phyloP scores from a whole-genome alignment of 2,797 vertebrate genomes.

The Anomalospiza imberbis region DNA sequence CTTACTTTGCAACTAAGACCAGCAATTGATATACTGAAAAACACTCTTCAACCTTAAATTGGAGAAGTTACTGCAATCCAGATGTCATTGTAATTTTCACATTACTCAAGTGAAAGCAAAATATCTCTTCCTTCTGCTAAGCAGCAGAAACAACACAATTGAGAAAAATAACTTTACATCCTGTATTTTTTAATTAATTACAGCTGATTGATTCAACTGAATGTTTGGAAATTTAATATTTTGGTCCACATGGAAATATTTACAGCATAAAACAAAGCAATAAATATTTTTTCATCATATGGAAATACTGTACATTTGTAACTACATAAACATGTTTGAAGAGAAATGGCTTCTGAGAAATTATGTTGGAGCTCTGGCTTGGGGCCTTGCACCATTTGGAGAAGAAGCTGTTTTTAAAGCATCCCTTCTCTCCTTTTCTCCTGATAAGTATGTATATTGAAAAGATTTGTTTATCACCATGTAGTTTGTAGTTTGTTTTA shows the following conservation, averaged over 20 bases:
- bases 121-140: neutral
- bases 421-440: neutral
- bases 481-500: neutral
- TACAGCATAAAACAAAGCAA: neutral
- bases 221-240: neutral
- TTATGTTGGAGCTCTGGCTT: neutral
- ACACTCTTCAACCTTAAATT: neutral
- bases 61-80: neutral
- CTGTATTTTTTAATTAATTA: neutral
- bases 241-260: neutral
- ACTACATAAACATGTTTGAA: neutral
- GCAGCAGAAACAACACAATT: neutral
- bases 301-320: neutral
- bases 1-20: neutral
- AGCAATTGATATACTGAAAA: neutral
- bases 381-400: neutral
- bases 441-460: neutral
- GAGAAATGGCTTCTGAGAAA: neutral
- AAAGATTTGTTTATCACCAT: neutral
- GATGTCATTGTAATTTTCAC: neutral
- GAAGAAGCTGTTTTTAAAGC: neutral
- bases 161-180: neutral
- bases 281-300: neutral
- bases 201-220: neutral
- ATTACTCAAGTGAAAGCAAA: neutral